Evolutionary conservation across 2,797 vertebrate genomes (phyloP).

Genomic region (Rousettus madagascariensis): DNA sequence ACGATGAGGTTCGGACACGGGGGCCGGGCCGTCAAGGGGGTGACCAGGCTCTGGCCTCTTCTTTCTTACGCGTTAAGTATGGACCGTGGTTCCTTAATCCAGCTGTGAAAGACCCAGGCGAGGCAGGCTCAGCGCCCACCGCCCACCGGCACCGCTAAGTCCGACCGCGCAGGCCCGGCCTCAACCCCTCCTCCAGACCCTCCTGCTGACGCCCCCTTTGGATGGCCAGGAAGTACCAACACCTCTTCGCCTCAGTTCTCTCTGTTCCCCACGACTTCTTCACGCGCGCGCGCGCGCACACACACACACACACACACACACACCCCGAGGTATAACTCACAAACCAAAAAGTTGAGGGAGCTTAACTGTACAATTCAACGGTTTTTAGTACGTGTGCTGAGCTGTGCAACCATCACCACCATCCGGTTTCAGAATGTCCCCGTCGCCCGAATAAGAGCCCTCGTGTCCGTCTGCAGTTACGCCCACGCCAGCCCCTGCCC

Average conservation of each 20-base stretch:
- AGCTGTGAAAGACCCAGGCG: background rate
- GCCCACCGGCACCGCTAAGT: too few relatives aligned
- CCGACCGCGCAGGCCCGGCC: background rate
- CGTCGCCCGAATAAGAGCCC: background rate
- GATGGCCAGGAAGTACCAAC: background rate
- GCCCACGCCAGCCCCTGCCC: background rate
- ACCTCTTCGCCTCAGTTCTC: background rate
- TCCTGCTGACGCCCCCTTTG: background rate
- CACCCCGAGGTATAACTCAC: background rate
- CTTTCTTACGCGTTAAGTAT: background rate
- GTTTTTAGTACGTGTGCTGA: background rate
- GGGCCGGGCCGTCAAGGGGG: background rate
- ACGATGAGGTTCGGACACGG: background rate
- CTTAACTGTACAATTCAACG: background rate
- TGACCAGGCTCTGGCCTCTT: background rate
- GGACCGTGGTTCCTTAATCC: background rate
- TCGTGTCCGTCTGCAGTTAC: background rate
- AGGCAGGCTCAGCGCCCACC: background rate
- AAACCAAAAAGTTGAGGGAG: background rate
- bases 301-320: too few relatives aligned
- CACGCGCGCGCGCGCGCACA: too few relatives aligned
- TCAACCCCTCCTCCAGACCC: background rate
- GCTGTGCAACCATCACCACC: too few relatives aligned
- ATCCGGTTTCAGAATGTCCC: background rate
- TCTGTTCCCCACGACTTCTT: background rate